Conservation (phyloP, 2,888 invertebrate genomes). For the Smittia sp. region DNA sequence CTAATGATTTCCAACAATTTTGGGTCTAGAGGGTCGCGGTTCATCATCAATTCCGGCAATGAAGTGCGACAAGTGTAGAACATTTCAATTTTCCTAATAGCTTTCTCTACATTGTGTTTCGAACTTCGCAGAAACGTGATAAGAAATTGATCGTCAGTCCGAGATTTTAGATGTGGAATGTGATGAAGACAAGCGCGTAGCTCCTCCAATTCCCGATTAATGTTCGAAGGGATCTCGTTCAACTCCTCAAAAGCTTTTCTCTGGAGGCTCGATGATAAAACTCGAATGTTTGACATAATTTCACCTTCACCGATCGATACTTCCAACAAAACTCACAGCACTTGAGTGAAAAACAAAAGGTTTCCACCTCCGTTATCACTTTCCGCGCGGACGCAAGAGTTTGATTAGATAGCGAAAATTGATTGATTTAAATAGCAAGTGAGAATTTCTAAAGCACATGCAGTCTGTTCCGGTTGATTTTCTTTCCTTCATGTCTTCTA, state of each 20-base stretch:
- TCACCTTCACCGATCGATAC: constrained; percentile 40
- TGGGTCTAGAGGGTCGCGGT: constrained; percentile 43
- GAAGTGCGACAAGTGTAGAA: constrained; percentile 56
- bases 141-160: constrained; percentile 54
- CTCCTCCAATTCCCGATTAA: constrained; percentile 49
- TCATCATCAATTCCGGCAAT: constrained; percentile 57
- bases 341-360: background rate
- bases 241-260: constrained; percentile 51
- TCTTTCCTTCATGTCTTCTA: too few relatives aligned
- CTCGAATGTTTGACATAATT: constrained; percentile 43
- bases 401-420: constrained; percentile 10
- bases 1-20: constrained; percentile 43
- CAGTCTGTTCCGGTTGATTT: too few relatives aligned
- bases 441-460: too few relatives aligned
- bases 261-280: constrained; percentile 42
- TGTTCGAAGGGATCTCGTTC: constrained; percentile 51
- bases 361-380: background rate
- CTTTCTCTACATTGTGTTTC: constrained; percentile 54
- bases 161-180: constrained; percentile 52
- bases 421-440: too few relatives aligned
- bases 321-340: background rate
- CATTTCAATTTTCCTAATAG: constrained; percentile 55
- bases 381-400: background rate
- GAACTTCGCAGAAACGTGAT: constrained; percentile 54
- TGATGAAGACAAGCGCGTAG: constrained; percentile 54